These are phyloP conservation scores for Hypomesus transpacificus DNA, from an alignment of 2,113 vertebrate species.

Conservation along the genomic window DNA sequence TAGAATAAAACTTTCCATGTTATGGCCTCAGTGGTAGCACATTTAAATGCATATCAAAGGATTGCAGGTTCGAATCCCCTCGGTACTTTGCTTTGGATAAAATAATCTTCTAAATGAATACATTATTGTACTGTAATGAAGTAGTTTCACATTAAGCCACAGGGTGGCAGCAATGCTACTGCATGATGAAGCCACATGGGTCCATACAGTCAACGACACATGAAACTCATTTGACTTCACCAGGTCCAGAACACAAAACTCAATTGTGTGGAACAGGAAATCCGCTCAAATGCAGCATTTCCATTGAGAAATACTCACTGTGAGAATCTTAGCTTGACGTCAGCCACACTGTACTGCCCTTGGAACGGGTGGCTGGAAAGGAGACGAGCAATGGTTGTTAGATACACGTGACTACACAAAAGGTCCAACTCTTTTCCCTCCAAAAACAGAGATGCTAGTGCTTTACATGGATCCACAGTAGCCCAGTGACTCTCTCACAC, in stretches of 20 bases:
- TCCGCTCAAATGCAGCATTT: neutral
- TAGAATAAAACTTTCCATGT: too few relatives aligned
- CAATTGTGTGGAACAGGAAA: too few relatives aligned
- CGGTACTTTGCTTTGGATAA: too few relatives aligned
- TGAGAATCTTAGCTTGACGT: slow-evolving; percentile 91
- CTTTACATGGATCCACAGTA: too few relatives aligned
- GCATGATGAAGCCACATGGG: neutral
- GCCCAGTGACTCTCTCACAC: too few relatives aligned
- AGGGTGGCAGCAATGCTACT: neutral
- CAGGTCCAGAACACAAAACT: too few relatives aligned
- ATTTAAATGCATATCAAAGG: too few relatives aligned
- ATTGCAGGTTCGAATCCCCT: too few relatives aligned
- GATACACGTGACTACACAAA: neutral
- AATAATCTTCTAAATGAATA: too few relatives aligned
- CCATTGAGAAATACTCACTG: slow-evolving; percentile 81
- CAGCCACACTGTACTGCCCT: slow-evolving; percentile 92
- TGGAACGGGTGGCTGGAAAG: slow-evolving; percentile 89
- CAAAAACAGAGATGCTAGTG: neutral
- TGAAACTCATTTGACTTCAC: too few relatives aligned
- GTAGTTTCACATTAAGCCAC: neutral
- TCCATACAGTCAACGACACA: too few relatives aligned
- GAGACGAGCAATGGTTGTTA: neutral
- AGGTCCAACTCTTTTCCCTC: neutral
- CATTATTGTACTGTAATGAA: neutral
- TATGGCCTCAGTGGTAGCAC: too few relatives aligned